phyloP scores from a whole-genome alignment of 92 coral and sea anemone genomes.

The Zoanthus sansibaricus region DNA sequence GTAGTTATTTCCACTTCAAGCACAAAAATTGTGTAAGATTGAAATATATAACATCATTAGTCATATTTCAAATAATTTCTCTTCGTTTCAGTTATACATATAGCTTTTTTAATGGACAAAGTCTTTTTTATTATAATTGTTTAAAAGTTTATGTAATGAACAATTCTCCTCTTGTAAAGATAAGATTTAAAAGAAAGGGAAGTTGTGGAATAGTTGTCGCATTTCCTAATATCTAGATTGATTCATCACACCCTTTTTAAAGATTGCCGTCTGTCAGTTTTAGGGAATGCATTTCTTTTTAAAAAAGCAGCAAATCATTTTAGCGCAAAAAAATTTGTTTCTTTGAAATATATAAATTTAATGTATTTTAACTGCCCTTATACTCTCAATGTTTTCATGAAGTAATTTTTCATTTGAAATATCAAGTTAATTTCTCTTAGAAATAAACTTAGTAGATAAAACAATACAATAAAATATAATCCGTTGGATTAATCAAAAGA shows the following conservation, averaged over 20 bases:
- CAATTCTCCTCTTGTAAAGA: conserved; percentile 16
- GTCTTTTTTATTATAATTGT: conserved; percentile 10
- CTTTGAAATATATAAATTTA: conserved; percentile 1
- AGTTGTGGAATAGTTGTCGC: not conserved
- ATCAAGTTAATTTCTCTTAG: conserved; percentile 45
- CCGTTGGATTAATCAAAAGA: conserved; percentile 44
- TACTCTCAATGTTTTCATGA: conserved; percentile 12
- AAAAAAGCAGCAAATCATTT: not conserved
- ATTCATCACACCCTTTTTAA: not conserved
- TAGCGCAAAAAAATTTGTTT: not conserved
- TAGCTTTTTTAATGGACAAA: not conserved
- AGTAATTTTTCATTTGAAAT: conserved; percentile 36
- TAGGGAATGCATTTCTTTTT: conserved; percentile 19
- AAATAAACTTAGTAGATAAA: conserved; percentile 32
- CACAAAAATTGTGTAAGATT: conserved; percentile 14
- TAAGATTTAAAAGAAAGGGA: conserved; percentile 5
- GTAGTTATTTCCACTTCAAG: conserved; percentile 33
- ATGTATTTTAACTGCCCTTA: conserved; percentile 13
- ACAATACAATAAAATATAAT: conserved; percentile 11
- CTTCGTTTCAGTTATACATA: not conserved
- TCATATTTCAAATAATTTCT: conserved; percentile 12
- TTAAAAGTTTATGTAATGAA: conserved; percentile 17
- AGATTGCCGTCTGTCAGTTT: conserved; percentile 29
- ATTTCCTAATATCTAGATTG: not conserved
- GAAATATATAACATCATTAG: conserved; percentile 14